Conservation (phyloP, 1,140 invertebrate genomes). For the Himalopsyche phryganea region DNA sequence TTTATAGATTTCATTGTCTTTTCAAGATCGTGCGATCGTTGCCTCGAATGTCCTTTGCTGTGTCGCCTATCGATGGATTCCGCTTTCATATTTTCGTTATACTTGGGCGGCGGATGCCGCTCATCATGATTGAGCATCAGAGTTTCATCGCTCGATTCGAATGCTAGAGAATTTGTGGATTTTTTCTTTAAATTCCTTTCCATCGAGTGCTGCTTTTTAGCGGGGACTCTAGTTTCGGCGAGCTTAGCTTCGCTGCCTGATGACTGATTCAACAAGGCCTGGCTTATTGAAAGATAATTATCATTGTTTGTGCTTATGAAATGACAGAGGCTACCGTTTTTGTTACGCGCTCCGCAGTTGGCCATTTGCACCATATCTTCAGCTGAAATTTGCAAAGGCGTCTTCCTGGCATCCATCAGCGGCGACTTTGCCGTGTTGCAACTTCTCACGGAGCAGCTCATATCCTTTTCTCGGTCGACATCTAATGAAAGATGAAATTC, state of each 20-base stretch:
- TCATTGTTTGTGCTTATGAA: conserved; percentile 34
- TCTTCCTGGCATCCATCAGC: conserved; percentile 22
- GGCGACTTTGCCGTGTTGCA: conserved; percentile 18
- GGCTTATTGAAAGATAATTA: conserved; percentile 23
- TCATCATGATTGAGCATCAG: not conserved
- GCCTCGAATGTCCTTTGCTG: conserved; percentile 17
- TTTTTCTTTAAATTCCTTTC: conserved; percentile 17
- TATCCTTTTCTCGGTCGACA: conserved; percentile 15
- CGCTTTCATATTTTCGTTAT: no score
- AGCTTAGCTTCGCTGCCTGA: conserved; percentile 16
- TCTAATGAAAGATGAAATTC: conserved; percentile 21
- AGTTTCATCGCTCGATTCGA: conserved; percentile 28
- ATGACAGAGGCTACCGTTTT: conserved; percentile 45
- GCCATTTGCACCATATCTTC: conserved; percentile 47
- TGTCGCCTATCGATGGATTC: not conserved
- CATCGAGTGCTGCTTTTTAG: not conserved
- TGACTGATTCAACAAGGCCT: conserved; percentile 19
- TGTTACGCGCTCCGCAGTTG: conserved; percentile 43
- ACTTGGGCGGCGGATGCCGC: no score
- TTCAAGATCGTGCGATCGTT: conserved; percentile 23
- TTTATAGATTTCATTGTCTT: conserved; percentile 14
- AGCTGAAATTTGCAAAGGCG: conserved; percentile 39
- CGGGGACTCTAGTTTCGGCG: conserved; percentile 9
- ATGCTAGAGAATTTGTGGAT: conserved; percentile 20
- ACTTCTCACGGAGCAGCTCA: conserved; percentile 22